Base-by-base conservation (phyloP, 30 jellyfish, hydroid and myxozoan genomes). In the Cassiopea xamachana region DNA sequence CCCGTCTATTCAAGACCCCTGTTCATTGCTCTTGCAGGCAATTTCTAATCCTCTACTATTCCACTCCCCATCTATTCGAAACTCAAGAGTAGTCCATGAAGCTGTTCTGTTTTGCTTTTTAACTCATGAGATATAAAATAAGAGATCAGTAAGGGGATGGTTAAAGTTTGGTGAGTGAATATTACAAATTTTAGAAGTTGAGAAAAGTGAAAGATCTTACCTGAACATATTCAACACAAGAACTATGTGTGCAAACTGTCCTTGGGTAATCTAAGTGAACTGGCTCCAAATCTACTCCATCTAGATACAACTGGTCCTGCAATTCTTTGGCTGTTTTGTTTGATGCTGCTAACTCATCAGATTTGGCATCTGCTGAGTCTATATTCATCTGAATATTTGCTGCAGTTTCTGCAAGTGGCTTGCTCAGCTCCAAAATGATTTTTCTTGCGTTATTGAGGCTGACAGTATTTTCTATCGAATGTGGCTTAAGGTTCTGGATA, bases 401-500 rank as follows among this genome's bases (percentile, higher is more conserved):
- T 0, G 92, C 90, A 76, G 90, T 90, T 49, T 82, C 86, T 5
- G 93, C 97, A 45, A 82, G 75, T 39, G 97, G 93, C 59, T 83
- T 90, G 82, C 97, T 81, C 46, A 90, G 71, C 48, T 90, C 97
- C 5, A 90, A 83, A 46, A 90, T 90, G 2, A 82, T 59, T 7
- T 90, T 71, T 16, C 97, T 59, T 2, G 93, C 93, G 67, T 90
- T 83, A 80, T 90, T 90, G 62, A 90, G 45, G 75, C 93, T 90
- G 67, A 90, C 77, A 12, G 97, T 90, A n/a, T 90, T 47, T 58
- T 82, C 82, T 5, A 83, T 76, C 1, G 89, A 60, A 19, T 90
- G 97, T 1, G 97, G 97, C 50, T 83, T 50, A 9, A 90, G 89
- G 7, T 49, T 75, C 58, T 50, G 55, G 9, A 90, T 83, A 39